Evolutionary conservation across 2,797 vertebrate species (phyloP), one percentile per base, ranked within the genome.

Genomic region (Thalassophryne amazonica): DNA sequence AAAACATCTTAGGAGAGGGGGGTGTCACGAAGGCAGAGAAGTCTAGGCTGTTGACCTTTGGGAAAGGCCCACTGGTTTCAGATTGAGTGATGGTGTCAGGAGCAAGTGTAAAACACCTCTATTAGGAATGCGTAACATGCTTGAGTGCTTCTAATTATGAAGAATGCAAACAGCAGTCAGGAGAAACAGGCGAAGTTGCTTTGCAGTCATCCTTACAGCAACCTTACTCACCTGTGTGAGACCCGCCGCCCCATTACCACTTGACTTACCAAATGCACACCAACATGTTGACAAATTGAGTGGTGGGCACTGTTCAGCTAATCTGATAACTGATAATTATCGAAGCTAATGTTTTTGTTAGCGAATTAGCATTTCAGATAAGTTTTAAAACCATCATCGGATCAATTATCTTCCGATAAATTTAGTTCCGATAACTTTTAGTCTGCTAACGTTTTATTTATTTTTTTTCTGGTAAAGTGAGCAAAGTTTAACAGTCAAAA

Each of bases 81-180:
- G 70, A 64, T 74, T 91, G 86, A 85, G 69, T 83, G 87, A 81
- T 83, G 71, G 76, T 80, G 83, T 87, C 81, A 80, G 73, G 72
- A 63, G 69, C 53, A 30, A 59, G 78, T 82, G 85, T 87, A 81
- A 82, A 86, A 85, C 84, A 80, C 81, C 85, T 88, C 79, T 74
- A 82, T 88, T 90, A 80, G 67, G 63, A 78, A 79, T 81, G 71
- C 68, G 63, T 60, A 46, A 63, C 77, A 85, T 85, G 84, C 86
- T 79, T 56, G 58, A 59, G 63, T 35, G 57, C 81, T 78, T 82
- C 66, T 88, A 82, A 88, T 88, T 80, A 85, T 67, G 51, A 87
- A 83, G 83, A 85, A 89, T 89, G 77, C 80, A 88, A 88, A 89
- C 85, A 89, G 84, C 56, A 61, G 73, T 70, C 56, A 60, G 60